Evolutionary conservation across 2,888 invertebrate species (phyloP).

Genomic region (Agriopis marginaria): DNA sequence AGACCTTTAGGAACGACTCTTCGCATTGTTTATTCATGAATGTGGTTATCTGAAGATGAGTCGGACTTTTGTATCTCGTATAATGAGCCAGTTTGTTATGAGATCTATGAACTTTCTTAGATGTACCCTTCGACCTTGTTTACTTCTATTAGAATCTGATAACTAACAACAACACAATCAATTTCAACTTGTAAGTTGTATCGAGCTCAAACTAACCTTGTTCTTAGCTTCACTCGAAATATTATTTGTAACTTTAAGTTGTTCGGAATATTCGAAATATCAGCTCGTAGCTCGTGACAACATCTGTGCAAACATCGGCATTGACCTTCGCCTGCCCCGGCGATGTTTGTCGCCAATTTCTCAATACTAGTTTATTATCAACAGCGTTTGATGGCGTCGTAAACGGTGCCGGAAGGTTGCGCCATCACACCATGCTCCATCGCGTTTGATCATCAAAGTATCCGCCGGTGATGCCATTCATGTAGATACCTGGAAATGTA

Average conservation of each 20-base stretch:
- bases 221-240: conserved; percentile 4
- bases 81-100: background rate
- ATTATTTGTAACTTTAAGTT: conserved; percentile 5
- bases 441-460: conserved; percentile 29
- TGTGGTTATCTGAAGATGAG: background rate
- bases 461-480: conserved; percentile 5
- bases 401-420: conserved; percentile 34
- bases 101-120: conserved; percentile 3
- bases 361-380: conserved; percentile 42
- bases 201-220: conserved; percentile 7
- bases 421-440: conserved; percentile 8
- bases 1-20: background rate
- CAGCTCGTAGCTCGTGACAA: conserved; percentile 44
- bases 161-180: conserved; percentile 2
- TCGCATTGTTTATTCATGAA: background rate
- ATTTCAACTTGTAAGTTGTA: conserved; percentile 2
- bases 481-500: conserved; percentile 5
- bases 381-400: conserved; percentile 43
- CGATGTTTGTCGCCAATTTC: conserved; percentile 45
- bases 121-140: background rate
- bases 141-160: background rate
- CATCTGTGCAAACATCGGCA: conserved; percentile 63
- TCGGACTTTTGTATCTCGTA: background rate
- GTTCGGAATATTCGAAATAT: conserved; percentile 16
- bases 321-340: conserved; percentile 55